Conservation (phyloP, 1,140 invertebrate genomes). For the Drosophila ohnishii region DNA sequence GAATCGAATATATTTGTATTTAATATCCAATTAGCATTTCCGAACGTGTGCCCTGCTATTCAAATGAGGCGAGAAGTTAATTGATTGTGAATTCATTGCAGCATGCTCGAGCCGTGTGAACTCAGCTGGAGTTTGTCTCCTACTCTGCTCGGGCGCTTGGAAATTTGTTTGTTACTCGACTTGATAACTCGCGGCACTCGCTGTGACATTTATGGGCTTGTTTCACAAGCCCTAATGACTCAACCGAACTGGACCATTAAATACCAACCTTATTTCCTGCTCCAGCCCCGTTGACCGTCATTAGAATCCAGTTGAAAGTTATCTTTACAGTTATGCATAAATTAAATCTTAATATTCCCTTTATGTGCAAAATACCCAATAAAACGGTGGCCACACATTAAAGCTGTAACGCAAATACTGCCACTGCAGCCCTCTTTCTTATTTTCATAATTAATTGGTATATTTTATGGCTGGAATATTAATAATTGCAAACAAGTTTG, state of each 20-base stretch:
- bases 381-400: slow-evolving; percentile 16
- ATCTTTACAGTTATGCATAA: slow-evolving; percentile 38
- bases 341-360: slow-evolving; percentile 25
- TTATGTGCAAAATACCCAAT: slow-evolving; percentile 34
- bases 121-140: slow-evolving; percentile 47
- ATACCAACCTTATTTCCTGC: slow-evolving; percentile 25
- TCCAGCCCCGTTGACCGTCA: slow-evolving; percentile 1
- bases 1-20: slow-evolving; percentile 46
- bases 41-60: slow-evolving; percentile 50
- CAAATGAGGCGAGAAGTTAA: slow-evolving; percentile 46
- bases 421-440: background rate
- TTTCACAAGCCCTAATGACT: slow-evolving; percentile 40
- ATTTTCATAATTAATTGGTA: slow-evolving; percentile 18
- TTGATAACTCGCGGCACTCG: slow-evolving; percentile 30
- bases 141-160: background rate
- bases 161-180: slow-evolving; percentile 35
- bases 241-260: slow-evolving; percentile 29
- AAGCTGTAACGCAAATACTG: slow-evolving; percentile 6
- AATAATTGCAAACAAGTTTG: background rate
- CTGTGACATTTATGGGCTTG: slow-evolving; percentile 45
- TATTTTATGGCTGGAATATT: slow-evolving; percentile 19
- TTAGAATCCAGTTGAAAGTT: slow-evolving; percentile 39
- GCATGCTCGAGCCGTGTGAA: slow-evolving; percentile 37
- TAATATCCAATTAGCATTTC: slow-evolving; percentile 47
- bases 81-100: slow-evolving; percentile 55